Conservation (phyloP, 2,888 invertebrate genomes). For the Nesidiocoris tenuis region DNA sequence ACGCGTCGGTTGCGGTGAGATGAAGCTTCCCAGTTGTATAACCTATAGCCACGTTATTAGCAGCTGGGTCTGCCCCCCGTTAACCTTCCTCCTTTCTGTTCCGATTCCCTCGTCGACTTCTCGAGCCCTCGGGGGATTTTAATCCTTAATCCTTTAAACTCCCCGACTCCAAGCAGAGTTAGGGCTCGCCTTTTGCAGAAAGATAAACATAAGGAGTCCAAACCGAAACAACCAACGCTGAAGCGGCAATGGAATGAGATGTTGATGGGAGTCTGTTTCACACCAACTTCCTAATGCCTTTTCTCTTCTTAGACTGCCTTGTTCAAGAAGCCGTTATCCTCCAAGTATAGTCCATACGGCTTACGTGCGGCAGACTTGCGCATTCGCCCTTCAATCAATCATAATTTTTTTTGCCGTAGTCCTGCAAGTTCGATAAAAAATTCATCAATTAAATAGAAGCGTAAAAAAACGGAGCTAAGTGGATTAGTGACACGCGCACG, state of each 20-base stretch:
- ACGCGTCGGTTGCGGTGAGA: not conserved
- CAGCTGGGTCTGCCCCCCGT: not conserved
- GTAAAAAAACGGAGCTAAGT: no score
- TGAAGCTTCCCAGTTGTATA: not conserved
- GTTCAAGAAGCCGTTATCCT: no score
- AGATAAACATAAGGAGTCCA: constrained; percentile 24
- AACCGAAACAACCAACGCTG: not conserved
- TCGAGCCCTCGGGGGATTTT: constrained; percentile 15
- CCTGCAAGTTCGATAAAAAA: no score
- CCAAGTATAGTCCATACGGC: no score
- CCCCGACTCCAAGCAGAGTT: not conserved
- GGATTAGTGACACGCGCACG: no score
- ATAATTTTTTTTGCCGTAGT: no score
- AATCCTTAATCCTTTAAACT: constrained; percentile 25
- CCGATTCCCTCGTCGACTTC: not conserved
- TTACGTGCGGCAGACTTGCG: no score
- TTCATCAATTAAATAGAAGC: no score
- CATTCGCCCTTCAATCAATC: no score
- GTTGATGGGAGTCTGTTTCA: not conserved
- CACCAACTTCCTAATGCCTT: not conserved
- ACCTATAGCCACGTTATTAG: not conserved
- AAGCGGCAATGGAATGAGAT: not conserved
- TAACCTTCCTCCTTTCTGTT: not conserved
- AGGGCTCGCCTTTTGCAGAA: not conserved
- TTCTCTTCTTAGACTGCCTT: not conserved